Conservation (phyloP, 2,113 vertebrate species). For the Oreocharis arfaki region DNA sequence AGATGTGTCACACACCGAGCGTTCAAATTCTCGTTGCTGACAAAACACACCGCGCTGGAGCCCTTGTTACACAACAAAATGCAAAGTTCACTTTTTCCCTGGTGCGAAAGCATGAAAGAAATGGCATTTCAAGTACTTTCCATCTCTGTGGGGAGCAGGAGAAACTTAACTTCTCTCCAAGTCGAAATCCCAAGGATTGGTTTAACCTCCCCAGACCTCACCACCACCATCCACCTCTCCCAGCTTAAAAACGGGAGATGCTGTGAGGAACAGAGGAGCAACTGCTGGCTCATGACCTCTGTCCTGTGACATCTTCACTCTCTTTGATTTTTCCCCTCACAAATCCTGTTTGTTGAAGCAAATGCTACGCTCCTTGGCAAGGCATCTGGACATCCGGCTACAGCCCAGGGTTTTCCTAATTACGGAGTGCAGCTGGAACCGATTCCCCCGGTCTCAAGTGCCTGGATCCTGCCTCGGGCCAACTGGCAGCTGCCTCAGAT, state of each 20-base stretch:
- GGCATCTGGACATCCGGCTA: constrained; percentile 41
- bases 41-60: not conserved
- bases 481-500: constrained; percentile 25
- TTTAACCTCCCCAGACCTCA: not conserved
- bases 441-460: constrained; percentile 19
- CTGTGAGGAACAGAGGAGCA: not conserved
- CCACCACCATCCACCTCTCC: not conserved
- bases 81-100: not conserved
- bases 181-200: not conserved
- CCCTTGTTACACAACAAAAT: not conserved
- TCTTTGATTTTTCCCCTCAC: not conserved
- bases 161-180: not conserved
- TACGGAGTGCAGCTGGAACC: constrained; percentile 37
- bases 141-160: not conserved
- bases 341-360: not conserved
- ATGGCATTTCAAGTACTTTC: not conserved
- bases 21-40: not conserved
- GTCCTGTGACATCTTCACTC: not conserved
- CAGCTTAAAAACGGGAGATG: not conserved
- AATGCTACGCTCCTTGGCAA: not conserved
- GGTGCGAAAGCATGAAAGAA: not conserved
- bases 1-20: not conserved
- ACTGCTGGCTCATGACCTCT: not conserved
- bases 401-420: constrained; percentile 45
- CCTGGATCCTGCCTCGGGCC: constrained; percentile 32